phyloP scores from a whole-genome alignment of 2,888 invertebrate species.

The Drosophila lacicola region DNA sequence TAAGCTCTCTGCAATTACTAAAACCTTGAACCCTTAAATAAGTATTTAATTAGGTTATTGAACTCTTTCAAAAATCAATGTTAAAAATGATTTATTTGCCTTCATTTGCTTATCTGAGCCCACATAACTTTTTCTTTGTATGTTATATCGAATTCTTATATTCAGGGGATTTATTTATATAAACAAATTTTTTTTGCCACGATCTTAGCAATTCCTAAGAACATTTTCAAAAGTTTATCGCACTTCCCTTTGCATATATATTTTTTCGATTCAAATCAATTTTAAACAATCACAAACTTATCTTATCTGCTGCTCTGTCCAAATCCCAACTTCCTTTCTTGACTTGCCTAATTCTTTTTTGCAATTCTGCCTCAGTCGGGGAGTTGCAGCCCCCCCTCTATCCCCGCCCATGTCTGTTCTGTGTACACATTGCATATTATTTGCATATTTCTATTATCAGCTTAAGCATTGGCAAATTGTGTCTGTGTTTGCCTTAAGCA shows the following conservation, averaged over 20 bases:
- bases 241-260: too few relatives aligned
- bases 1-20: not conserved
- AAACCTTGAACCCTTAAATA: not conserved
- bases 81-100: too few relatives aligned
- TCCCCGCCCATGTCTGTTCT: not conserved
- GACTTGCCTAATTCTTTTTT: not conserved
- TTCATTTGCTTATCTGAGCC: too few relatives aligned
- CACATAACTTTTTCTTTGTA: too few relatives aligned
- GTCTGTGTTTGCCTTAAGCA: constrained; percentile 16
- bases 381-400: not conserved
- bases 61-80: too few relatives aligned
- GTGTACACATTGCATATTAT: constrained; percentile 32
- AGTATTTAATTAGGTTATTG: too few relatives aligned
- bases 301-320: constrained; percentile 9
- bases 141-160: too few relatives aligned
- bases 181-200: too few relatives aligned
- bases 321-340: not conserved
- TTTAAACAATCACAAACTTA: not conserved
- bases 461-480: constrained; percentile 56
- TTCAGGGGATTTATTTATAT: too few relatives aligned
- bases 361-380: not conserved
- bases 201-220: too few relatives aligned
- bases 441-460: constrained; percentile 60
- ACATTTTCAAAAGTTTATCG: too few relatives aligned
- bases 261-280: not conserved